phyloP scores from a whole-genome alignment of 1,140 invertebrate species.

The Charaxes varanes region DNA sequence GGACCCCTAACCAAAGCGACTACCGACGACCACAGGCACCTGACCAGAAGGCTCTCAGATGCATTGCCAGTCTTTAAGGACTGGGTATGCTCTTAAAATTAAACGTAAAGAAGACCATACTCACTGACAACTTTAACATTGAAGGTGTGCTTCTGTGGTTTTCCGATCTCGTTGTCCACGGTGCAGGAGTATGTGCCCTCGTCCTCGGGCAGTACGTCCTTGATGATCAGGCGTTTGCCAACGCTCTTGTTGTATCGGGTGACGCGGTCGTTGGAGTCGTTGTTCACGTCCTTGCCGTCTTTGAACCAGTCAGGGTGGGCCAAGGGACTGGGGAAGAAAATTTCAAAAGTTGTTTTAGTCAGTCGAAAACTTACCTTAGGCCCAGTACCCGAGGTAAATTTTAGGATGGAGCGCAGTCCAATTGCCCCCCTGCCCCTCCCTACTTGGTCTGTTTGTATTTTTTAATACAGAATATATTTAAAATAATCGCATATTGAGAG shows the following conservation, averaged over 20 bases:
- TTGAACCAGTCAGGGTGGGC: constrained; percentile 51
- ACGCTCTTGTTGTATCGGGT: constrained; percentile 51
- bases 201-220: constrained; percentile 74
- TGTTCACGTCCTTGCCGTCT: constrained; percentile 40
- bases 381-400: too few species aligned
- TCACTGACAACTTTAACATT: constrained; percentile 46
- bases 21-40: too few species aligned
- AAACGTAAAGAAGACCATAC: constrained; percentile 17
- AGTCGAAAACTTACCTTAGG: too few species aligned
- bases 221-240: constrained; percentile 51
- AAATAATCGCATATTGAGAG: too few species aligned
- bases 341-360: too few species aligned
- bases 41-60: not conserved
- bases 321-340: constrained; percentile 45
- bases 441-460: too few species aligned
- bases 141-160: constrained; percentile 65
- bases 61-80: too few species aligned
- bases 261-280: constrained; percentile 31
- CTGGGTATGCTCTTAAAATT: not conserved
- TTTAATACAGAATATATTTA: too few species aligned
- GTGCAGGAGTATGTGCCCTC: constrained; percentile 91
- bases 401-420: too few species aligned
- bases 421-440: too few species aligned
- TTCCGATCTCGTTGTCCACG: constrained; percentile 88
- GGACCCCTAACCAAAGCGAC: too few species aligned